Evolutionary conservation across 2,113 vertebrate genomes (phyloP).

Genomic region (Promerops cafer): DNA sequence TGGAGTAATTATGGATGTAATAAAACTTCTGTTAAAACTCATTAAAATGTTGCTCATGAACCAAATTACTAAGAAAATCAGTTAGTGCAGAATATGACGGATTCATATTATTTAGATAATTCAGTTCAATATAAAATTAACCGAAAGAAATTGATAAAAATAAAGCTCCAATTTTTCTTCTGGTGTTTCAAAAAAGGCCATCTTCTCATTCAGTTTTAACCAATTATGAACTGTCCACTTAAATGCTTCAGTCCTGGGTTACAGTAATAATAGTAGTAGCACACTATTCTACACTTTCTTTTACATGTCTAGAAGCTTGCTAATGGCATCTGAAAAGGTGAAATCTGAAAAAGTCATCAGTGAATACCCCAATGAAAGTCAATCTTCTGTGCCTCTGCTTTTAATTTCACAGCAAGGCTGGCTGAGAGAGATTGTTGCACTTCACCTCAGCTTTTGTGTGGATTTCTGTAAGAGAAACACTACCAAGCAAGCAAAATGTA

Average conservation of each 20-base stretch:
- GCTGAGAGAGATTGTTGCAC: background rate
- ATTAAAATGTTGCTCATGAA: background rate
- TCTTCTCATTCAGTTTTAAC: background rate
- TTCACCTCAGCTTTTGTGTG: background rate
- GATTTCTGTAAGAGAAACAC: background rate
- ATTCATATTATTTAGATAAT: background rate
- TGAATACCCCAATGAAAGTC: background rate
- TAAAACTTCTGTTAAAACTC: background rate
- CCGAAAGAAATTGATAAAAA: background rate
- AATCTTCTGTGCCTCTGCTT: background rate
- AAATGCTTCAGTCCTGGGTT: background rate
- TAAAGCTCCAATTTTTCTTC: background rate
- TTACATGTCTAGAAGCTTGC: background rate
- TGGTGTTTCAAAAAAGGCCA: background rate
- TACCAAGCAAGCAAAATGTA: background rate
- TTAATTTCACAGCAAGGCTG: background rate
- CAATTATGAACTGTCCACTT: background rate
- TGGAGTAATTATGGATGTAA: background rate
- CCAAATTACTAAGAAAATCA: background rate
- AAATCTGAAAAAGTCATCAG: background rate
- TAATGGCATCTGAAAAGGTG: background rate
- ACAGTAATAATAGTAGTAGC: background rate
- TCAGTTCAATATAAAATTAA: background rate
- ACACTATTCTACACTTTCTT: background rate
- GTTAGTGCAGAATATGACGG: background rate